phyloP scores from a whole-genome alignment of 2,113 vertebrate genomes.

The Caranx ignobilis region DNA sequence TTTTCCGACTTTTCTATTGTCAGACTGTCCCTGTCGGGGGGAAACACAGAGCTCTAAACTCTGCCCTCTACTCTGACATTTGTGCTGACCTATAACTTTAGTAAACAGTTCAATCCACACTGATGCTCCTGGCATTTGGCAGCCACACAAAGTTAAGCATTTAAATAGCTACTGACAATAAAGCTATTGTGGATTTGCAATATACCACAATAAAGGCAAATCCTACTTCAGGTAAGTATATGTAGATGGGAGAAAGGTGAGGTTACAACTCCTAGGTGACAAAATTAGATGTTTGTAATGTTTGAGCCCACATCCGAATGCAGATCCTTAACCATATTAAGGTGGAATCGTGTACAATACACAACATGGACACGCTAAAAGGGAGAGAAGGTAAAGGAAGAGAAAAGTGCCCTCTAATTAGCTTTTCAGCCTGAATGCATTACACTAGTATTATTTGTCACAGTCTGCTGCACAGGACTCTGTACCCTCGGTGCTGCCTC shows the following conservation, averaged over 20 bases:
- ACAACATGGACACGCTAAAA: not conserved
- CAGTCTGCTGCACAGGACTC: conserved; percentile 29
- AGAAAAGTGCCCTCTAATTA: conserved; percentile 30
- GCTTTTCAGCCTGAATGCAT: conserved; percentile 46
- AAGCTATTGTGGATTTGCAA: conserved; percentile 5
- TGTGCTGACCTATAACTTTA: conserved; percentile 37
- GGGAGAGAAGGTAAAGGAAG: not conserved
- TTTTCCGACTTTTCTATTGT: not conserved
- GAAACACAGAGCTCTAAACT: not conserved
- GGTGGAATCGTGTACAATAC: not conserved
- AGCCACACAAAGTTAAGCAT: conserved; percentile 3
- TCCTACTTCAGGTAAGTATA: conserved; percentile 15
- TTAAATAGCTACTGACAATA: conserved; percentile 9
- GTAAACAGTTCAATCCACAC: conserved; percentile 33
- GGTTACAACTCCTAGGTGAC: conserved; percentile 1
- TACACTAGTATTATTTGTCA: conserved; percentile 29
- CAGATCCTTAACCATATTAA: conserved; percentile 4
- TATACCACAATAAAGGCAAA: conserved; percentile 1
- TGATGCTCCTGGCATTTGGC: conserved; percentile 14
- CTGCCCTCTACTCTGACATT: conserved; percentile 29
- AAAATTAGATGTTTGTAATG: not conserved
- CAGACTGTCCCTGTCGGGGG: not conserved
- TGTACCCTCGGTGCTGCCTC: not conserved
- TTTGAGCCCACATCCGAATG: not conserved
- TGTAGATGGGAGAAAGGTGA: not conserved